Evolutionary conservation across 2,113 vertebrate genomes (phyloP).

Genomic region (Hiodon tergisus): DNA sequence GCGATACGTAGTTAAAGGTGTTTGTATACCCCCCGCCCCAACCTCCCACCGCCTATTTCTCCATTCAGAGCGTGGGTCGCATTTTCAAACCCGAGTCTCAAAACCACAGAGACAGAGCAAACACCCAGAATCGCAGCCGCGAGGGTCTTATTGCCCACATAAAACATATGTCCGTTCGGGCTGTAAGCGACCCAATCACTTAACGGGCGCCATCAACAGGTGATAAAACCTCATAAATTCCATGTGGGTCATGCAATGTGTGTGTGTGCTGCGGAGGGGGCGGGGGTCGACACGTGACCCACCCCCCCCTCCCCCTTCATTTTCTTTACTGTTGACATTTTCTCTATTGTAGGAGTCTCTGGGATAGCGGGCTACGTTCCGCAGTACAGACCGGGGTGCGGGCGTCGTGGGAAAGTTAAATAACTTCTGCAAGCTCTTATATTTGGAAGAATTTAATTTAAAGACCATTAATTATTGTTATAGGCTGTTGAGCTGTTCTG

Average conservation of each 20-base stretch:
- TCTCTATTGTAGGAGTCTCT: slow-evolving; percentile 85
- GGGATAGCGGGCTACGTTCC: slow-evolving; percentile 67
- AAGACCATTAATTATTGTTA: slow-evolving; percentile 74
- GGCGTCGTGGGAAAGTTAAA: slow-evolving; percentile 99
- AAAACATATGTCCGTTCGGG: slow-evolving; percentile 94
- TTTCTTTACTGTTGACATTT: slow-evolving; percentile 89
- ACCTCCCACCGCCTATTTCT: slow-evolving; percentile 39
- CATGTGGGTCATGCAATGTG: slow-evolving; percentile 97
- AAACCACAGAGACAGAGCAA: slow-evolving; percentile 95
- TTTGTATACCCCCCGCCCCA: slow-evolving; percentile 66
- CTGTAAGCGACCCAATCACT: slow-evolving; percentile 95
- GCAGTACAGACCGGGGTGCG: slow-evolving; percentile 61
- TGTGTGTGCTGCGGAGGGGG: slow-evolving; percentile 92
- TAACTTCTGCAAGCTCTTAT: slow-evolving; percentile 66
- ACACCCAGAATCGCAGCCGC: slow-evolving; percentile 69
- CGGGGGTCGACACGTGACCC: slow-evolving; percentile 51
- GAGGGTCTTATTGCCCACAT: slow-evolving; percentile 74
- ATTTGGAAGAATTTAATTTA: slow-evolving; percentile 72
- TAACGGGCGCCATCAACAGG: slow-evolving; percentile 95
- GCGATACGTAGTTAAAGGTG: slow-evolving; percentile 97
- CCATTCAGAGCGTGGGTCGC: slow-evolving; percentile 78
- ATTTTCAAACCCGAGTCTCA: slow-evolving; percentile 86
- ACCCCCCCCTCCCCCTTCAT: slow-evolving; percentile 56
- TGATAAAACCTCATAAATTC: slow-evolving; percentile 99
- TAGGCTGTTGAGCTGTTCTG: slow-evolving; percentile 59